These are phyloP conservation scores for Chrysogorgia sp. DNA, from an alignment of 92 coral and sea anemone species.

Conservation along the genomic window DNA sequence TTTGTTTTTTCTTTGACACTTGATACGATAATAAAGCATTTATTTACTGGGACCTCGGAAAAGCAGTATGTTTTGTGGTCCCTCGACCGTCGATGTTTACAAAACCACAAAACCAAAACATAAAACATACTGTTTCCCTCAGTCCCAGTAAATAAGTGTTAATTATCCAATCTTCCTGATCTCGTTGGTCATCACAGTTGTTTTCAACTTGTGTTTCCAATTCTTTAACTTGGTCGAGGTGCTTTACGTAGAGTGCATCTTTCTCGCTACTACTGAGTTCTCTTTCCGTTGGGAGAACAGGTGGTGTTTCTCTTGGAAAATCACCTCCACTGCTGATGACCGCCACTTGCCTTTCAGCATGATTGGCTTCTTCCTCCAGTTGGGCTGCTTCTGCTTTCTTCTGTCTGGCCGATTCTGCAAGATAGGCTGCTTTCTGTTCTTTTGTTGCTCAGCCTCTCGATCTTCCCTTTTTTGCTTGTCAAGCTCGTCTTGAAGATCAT, in stretches of 20 bases:
- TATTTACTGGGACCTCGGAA: too few species aligned
- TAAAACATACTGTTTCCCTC: too few species aligned
- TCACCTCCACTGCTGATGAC: background rate
- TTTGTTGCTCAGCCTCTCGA: background rate
- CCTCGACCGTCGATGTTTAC: too few species aligned
- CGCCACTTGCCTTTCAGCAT: constrained; percentile 10
- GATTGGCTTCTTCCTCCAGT: background rate
- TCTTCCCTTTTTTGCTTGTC: background rate
- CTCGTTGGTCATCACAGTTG: background rate
- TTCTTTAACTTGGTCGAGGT: background rate
- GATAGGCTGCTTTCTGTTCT: background rate
- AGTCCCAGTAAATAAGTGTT: too few species aligned
- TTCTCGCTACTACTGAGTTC: constrained; percentile 3
- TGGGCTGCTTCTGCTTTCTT: background rate
- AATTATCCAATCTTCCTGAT: background rate
- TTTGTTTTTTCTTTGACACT: too few species aligned
- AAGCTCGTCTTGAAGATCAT: background rate
- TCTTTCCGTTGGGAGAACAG: background rate
- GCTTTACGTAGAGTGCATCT: background rate
- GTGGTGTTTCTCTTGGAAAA: background rate
- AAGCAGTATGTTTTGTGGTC: too few species aligned
- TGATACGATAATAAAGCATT: too few species aligned
- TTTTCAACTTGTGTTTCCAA: background rate
- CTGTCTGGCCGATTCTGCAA: background rate
- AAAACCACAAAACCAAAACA: too few species aligned